These are phyloP conservation scores for Macrosiphum euphorbiae DNA, from an alignment of 2,888 invertebrate genomes.

Conservation along the genomic window DNA sequence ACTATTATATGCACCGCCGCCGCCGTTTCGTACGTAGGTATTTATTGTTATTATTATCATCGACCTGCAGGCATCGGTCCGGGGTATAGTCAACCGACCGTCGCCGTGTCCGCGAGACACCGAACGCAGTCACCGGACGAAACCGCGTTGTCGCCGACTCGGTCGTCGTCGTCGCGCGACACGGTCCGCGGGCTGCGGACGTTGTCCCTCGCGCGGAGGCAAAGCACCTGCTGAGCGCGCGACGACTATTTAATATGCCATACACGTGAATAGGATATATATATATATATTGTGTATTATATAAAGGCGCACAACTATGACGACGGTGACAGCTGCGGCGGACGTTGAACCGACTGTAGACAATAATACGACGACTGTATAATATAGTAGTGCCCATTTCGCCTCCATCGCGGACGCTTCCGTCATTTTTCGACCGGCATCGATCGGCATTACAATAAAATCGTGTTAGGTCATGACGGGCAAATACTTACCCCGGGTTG, in stretches of 20 bases:
- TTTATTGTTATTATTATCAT: not conserved
- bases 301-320: conserved; percentile 5
- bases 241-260: conserved; percentile 27
- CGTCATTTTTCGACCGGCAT: not conserved
- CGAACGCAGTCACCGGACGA: conserved; percentile 55
- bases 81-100: conserved; percentile 40
- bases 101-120: not conserved
- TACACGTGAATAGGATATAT: not conserved
- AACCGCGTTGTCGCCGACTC: not conserved
- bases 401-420: not conserved
- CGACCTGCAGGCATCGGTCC: not conserved
- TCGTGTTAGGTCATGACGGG: not conserved
- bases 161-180: conserved; percentile 5
- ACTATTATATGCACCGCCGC: not conserved
- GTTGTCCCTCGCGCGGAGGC: conserved; percentile 42
- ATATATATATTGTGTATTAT: not conserved
- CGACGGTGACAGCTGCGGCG: conserved; percentile 39
- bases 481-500: not conserved
- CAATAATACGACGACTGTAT: not conserved
- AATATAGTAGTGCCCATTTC: not conserved
- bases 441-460: not conserved
- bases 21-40: not conserved
- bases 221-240: conserved; percentile 40
- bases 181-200: conserved; percentile 57
- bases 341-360: conserved; percentile 29